Conservation (phyloP, 1,140 invertebrate genomes). For the Conus betulinus region DNA sequence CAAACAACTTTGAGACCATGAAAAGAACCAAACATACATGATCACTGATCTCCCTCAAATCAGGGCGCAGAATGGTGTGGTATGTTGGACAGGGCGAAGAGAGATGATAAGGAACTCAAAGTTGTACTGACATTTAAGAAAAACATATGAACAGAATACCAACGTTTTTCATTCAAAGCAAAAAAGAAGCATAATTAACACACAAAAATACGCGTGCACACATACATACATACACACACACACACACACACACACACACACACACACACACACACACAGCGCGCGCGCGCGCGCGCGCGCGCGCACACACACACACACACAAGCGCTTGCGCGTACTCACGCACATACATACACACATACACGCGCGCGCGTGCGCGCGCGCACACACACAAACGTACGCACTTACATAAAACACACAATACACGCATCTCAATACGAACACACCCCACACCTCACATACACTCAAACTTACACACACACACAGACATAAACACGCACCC, state of each 20-base stretch:
- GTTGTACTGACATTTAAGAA: too few species aligned
- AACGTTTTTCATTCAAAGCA: too few species aligned
- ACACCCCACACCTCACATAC: neutral
- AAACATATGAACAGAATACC: too few species aligned
- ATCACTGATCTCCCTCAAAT: too few species aligned
- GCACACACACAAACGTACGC: neutral
- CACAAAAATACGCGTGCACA: neutral
- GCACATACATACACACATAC: constrained; percentile 12
- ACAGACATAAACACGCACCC: neutral
- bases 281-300: too few species aligned
- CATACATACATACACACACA: neutral
- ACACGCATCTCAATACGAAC: neutral
- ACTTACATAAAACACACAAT: neutral
- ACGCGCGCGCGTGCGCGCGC: neutral
- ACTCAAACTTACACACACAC: neutral
- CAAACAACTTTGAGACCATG: too few species aligned
- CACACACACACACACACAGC: too few species aligned
- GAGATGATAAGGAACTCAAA: too few species aligned
- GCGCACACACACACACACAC: too few species aligned
- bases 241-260: neutral
- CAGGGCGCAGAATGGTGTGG: too few species aligned
- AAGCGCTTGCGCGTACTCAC: neutral
- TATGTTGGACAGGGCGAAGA: too few species aligned
- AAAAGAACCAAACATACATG: too few species aligned
- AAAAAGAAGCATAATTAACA: neutral